phyloP scores from a whole-genome alignment of 2,113 vertebrate species.

The Nibea albiflora region DNA sequence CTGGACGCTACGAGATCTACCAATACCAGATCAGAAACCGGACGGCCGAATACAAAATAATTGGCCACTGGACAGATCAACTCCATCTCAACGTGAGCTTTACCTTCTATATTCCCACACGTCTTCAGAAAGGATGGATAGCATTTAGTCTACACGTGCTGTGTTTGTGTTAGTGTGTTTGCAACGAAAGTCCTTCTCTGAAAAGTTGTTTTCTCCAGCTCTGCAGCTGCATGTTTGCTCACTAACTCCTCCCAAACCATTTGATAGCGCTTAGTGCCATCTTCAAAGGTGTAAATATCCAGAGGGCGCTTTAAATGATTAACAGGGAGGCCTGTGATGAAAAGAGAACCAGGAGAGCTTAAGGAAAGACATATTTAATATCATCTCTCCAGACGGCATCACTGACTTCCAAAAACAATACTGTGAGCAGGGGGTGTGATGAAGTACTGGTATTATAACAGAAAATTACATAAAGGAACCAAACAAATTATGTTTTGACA shows the following conservation, averaged over 20 bases:
- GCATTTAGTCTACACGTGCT: neutral
- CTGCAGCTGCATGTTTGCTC: constrained; percentile 32
- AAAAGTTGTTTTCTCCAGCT: constrained; percentile 36
- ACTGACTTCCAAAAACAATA: constrained; percentile 59
- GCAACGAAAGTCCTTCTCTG: constrained; percentile 27
- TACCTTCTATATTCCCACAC: neutral
- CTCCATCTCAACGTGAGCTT: constrained; percentile 91
- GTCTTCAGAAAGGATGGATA: neutral
- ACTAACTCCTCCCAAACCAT: constrained; percentile 52
- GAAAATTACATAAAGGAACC: constrained; percentile 63
- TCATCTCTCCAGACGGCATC: constrained; percentile 57
- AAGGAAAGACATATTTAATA: constrained; percentile 67
- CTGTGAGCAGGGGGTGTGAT: constrained; percentile 41
- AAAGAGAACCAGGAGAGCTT: constrained; percentile 65
- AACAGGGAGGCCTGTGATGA: constrained; percentile 65
- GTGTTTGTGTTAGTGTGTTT: constrained; percentile 16
- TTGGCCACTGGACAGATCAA: constrained; percentile 96
- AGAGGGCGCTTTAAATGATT: constrained; percentile 73
- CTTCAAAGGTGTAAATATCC: constrained; percentile 77
- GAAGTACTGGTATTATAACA: constrained; percentile 62
- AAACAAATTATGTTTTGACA: constrained; percentile 66
- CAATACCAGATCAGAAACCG: constrained; percentile 95
- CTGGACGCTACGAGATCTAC: constrained; percentile 92
- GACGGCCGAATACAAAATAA: constrained; percentile 94
- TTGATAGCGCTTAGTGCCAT: constrained; percentile 55